Base-by-base conservation (phyloP, 2,113 vertebrate genomes). In the Pachyramphus minor region DNA sequence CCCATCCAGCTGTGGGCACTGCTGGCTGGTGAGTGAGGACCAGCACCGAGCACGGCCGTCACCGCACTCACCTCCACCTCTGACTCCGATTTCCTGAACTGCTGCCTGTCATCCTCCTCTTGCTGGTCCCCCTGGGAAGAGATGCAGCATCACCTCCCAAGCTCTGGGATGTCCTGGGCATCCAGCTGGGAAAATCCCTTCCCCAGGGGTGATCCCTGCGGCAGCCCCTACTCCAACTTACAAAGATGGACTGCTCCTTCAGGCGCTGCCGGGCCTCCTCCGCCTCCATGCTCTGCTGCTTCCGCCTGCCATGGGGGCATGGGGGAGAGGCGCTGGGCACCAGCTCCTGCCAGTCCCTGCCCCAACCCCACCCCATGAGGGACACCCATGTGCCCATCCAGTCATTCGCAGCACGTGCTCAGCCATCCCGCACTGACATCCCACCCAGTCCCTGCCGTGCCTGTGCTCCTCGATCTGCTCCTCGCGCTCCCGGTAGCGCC, bases 381-480 rank as follows among this genome's bases (percentile, higher is more conserved):
- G 37, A 18, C 90, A 30, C 47, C 47, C 71, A 0, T 4, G 76
- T 0, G 8, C 60, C 60, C 77, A 33, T 20, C 58, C 92, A 25
- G 47, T 8, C 1, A 0, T 69, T 33, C 4, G 0, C 22, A 17
- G 58, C 24, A 8, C 0, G 0, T 1, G 8, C 17, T 3, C 35
- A 17, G 8, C 41, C 53, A 24, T 11, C 49, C 56, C 1, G 0
- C 17, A 9, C 5, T 22, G 10, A 8, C 67, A 6, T 4, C 79
- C 83, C 63, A 1, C 60, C 47, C 3, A 0, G 10, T 1, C 64
- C 72, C 45, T 0, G 44, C 33, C 93, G 1, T 97, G 98, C 99
- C 99, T 99, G 98, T 99, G 99, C 95, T 99, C 99, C 96, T 99
- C 99, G 1, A 99, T 99, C 98, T 99, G 98, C 96, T 85, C 96